Base-by-base conservation (phyloP, 2,797 vertebrate genomes). In the Paguma larvata region DNA sequence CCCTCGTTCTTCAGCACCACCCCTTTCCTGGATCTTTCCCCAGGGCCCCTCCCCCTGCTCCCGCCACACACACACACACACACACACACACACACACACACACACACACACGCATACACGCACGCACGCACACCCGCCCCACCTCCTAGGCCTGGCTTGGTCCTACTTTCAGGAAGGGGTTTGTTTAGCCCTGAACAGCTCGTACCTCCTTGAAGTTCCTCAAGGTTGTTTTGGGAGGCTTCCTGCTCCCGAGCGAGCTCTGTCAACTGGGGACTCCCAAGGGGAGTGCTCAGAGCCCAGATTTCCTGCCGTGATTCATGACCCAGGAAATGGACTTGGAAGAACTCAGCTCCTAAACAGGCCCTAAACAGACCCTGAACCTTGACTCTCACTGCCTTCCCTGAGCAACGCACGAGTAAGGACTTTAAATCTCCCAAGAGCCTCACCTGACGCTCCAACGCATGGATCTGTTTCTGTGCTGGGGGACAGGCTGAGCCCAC, bases 281-380 rank as follows among this genome's bases (percentile, higher is more conserved):
- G 12, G 56, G 80, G 16, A 19, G 32, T 56, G 38, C 68, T 89
- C 70, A 32, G n/a, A 73, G 46, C 46, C 67, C 63, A 46, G 68
- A 92, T 73, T 92, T 97, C 51, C 79, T 79, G 68, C 32, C n/a
- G 7, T 1, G n/a, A 93, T 73, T 93, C 53, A 94, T 63, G n/a
- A 89, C 59, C 38, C 38, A 34, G 82, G 87, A 94, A 86, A 78
- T 85, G 51, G 19, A 70, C 44, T 63, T 34, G 73, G 48, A 83
- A 94, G 97, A 94, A 92, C 56, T 44, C 87, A 72, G 56, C 53
- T 97, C 68, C 82, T n/a, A n/a, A n/a, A n/a, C n/a, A n/a, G n/a
- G n/a, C n/a, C n/a, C n/a, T 94, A 59, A 63, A 75, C 25, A 87
- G 80, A 46, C 25, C 70, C 56, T 97, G 93, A 85, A 73, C 82